Base-by-base conservation (phyloP, 2,797 vertebrate species). In the Picus viridis region DNA sequence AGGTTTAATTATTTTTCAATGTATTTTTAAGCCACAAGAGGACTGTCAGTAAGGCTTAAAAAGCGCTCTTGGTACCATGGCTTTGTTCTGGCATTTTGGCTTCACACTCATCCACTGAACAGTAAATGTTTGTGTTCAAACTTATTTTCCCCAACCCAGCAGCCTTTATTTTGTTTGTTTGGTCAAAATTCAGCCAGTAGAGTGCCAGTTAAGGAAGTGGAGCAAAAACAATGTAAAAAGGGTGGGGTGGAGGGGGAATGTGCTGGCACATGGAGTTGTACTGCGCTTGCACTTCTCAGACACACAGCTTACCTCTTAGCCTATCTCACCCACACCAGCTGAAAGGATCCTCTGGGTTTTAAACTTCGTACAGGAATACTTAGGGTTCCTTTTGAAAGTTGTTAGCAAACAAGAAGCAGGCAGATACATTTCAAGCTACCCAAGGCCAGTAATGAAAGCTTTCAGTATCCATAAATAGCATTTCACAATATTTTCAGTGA, bases 31-130 rank as follows among this genome's bases (percentile, higher is more conserved):
- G 84, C 71, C 87, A 65, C 80, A 45, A 36, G 89, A 95, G 91
- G 54, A 92, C 75, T 77, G 81, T 83, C 90, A 88, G 62, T 53
- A 83, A 88, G 61, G 93, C 89, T 95, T 89, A 84, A 70, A 92
- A 94, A 84, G 49, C 89, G 77, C 77, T 84, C 77, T 84, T 6
- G 5, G n/a, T 79, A 69, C 77, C 85, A 88, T 12, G 1, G 79
- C 85, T 95, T 94, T 92, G 62, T 93, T 93, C 74, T 93, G 62
- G 77, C n/a, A 65, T 92, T 95, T 95, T 96, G 89, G 74, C 81
- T 95, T 91, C 85, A 80, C 68, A 12, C 68, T 93, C 54, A 88
- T 62, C 68, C 51, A 63, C 71, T 84, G 54, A 94, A 92, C 68
- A 95, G 82, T 73, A 93, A 92, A 79, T 71, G 74, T 93, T 96